Conservation (phyloP, 1,140 invertebrate genomes). For the Macrobrachium rosenbergii region DNA sequence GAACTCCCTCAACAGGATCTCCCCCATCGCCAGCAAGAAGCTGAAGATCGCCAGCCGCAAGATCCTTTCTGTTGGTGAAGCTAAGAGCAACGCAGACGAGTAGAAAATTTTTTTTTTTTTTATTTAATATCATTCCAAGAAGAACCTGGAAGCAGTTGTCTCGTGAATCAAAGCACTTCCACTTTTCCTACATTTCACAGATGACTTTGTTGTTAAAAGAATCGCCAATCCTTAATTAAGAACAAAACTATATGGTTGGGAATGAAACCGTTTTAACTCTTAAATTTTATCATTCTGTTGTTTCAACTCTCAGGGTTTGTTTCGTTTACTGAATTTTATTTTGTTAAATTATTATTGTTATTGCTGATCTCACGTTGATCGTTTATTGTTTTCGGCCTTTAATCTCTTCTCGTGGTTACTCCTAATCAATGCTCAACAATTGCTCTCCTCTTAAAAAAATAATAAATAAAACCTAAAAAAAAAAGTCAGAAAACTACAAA, state of each 20-base stretch:
- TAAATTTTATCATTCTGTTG: background rate
- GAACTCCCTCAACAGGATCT: conserved; percentile 18
- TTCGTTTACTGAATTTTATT: background rate
- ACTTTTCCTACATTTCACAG: background rate
- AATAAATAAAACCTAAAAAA: conserved; percentile 20
- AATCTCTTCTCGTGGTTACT: background rate
- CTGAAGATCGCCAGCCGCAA: conserved; percentile 26
- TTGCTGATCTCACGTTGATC: background rate
- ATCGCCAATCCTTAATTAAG: too few relatives aligned
- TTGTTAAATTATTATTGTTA: background rate
- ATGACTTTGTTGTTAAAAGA: background rate
- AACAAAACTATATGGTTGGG: background rate
- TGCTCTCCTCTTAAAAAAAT: background rate
- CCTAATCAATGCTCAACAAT: background rate
- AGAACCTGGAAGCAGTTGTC: background rate
- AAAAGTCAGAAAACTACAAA: conserved; percentile 11
- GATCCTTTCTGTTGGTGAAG: conserved; percentile 22
- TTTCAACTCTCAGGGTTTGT: conserved; percentile 7
- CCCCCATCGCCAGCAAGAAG: conserved; percentile 38
- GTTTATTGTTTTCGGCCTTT: background rate
- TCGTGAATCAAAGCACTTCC: too few relatives aligned
- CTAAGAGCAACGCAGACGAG: background rate
- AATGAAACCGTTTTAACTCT: background rate
- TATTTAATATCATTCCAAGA: background rate
- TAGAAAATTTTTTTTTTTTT: background rate